Base-by-base conservation (phyloP, 1,140 invertebrate genomes). In the Lucilia sericata region DNA sequence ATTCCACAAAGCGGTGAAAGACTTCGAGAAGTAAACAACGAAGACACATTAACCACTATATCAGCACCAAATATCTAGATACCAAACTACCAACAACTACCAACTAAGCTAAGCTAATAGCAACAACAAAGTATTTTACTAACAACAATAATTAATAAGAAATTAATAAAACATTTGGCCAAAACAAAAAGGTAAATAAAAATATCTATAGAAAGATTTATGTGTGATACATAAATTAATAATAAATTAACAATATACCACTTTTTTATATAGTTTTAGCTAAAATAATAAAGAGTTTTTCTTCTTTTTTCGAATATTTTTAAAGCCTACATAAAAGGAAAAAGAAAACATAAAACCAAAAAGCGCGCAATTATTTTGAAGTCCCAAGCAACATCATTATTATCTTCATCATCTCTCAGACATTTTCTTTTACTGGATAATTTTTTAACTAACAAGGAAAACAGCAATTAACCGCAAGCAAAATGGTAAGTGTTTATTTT, bases 1-100 rank as follows among this genome's bases (percentile, higher is more conserved):
- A 87, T 88, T 85, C 85, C 88, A 89, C 88, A 89, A 89, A 89
- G 87, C 89, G 88, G 88, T 89, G 88, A 89, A 89, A 89, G 88
- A 89, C 87, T 87, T 74, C 86, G 81, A 87, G 87, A 80, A 42
- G 76, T 70, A 70, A 70, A 70, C 65, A 86, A 85, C 86, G 74
- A 74, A 85, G 85, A 89, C 88, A 89, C 85, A 87, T 87, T 2
- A 12, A 55, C n/a, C n/a, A n/a, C n/a, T n/a, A n/a, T n/a, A n/a
- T 55, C 51, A 55, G 1, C 13, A 55, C 17, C 4, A 8, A 49
- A 49, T 12, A 55, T 42, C 42, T 42, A 42, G 42, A 42, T 42
- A 42, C 36, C 36, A 36, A 36, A 36, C 36, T 42, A 42, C 42
- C 42, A 42, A 36, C n/a, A 30, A 30, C 25, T 30, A 30, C 25